Conservation (phyloP, 35 echinoderm and acorn worm genomes). For the Amphiura filiformis region DNA sequence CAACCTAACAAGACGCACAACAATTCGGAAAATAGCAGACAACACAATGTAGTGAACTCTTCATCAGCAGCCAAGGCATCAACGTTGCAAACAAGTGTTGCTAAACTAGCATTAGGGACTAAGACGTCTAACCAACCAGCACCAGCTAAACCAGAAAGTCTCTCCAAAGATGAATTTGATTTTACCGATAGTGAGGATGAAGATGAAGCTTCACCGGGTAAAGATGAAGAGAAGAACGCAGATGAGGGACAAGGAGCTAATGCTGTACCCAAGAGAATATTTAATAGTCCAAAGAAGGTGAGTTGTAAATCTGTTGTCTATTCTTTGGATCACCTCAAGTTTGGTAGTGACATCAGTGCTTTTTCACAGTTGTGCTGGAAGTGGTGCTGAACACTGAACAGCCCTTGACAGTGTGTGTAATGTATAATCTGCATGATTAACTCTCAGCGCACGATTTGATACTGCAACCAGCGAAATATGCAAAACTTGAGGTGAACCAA, state of each 20-base stretch:
- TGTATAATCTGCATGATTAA: background rate
- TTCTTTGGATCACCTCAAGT: too few relatives aligned
- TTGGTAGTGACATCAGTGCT: too few relatives aligned
- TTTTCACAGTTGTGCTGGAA: too few relatives aligned
- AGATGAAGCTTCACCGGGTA: background rate
- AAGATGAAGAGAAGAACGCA: background rate
- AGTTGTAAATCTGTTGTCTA: background rate
- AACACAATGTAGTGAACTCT: conserved; percentile 2
- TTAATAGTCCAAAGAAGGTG: conserved; percentile 68
- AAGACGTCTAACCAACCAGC: background rate
- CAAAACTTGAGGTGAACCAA: too few relatives aligned
- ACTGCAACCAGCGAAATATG: too few relatives aligned
- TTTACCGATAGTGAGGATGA: conserved; percentile 33
- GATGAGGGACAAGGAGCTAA: background rate
- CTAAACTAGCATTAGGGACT: background rate
- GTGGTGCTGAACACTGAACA: background rate
- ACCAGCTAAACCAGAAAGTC: background rate
- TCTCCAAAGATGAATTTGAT: conserved; percentile 51
- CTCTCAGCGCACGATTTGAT: too few relatives aligned
- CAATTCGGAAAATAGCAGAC: background rate
- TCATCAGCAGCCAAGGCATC: too few relatives aligned
- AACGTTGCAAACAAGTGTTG: background rate
- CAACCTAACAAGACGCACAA: background rate
- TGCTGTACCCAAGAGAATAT: conserved; percentile 40
- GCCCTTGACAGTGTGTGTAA: background rate